Base-by-base conservation (phyloP, 2,888 invertebrate genomes). In the Mimas tiliae region DNA sequence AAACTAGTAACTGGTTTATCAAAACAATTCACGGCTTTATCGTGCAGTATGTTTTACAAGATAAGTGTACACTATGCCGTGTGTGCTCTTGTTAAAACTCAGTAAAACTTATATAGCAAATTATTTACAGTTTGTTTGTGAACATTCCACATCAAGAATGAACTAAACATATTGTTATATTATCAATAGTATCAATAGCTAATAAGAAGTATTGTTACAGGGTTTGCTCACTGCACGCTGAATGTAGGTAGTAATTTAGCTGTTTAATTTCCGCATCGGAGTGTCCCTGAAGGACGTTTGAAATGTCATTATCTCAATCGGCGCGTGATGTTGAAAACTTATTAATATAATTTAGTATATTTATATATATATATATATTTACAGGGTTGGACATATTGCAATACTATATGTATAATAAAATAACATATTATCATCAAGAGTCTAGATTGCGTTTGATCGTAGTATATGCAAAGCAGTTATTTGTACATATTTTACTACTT, bases 221-320 rank as follows among this genome's bases (percentile, higher is more conserved):
- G 72, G 71, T 72, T 77, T 67, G 72, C 68, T 70, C 63, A 67
- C 69, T 77, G 73, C 76, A 77, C 76, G 72, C 69, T 72, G 71
- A 83, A 79, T 81, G 84, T 87, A 87, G 85, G 85, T 85, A 89
- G 88, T 87, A 84, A 89, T 88, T 88, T 86, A 82, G 81, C 77
- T 72, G 80, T 82, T 87, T 84, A 87, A 90, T 90, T 90, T 91
- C 90, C 90, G 90, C 83, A 76, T 90, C 82, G 75, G 82, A 84
- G 83, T 85, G 81, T 83, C 82, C 78, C 74, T 85, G 88, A 90
- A 90, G 90, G 90, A 88, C 89, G 83, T 85, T 84, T 84, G 81
- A 85, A 87, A 88, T 81, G 80, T 76, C 76, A 79, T 79, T 79
- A 79, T 77, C 74, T 74, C 74, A 70, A 74, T 76, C 71, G 72